A percentile compares a stretch with the other conserved stretches of the same genome.
These are phyloP conservation scores for Gadus macrocephalus DNA, from an alignment of 2,113 vertebrate species.

Conservation along the genomic window DNA sequence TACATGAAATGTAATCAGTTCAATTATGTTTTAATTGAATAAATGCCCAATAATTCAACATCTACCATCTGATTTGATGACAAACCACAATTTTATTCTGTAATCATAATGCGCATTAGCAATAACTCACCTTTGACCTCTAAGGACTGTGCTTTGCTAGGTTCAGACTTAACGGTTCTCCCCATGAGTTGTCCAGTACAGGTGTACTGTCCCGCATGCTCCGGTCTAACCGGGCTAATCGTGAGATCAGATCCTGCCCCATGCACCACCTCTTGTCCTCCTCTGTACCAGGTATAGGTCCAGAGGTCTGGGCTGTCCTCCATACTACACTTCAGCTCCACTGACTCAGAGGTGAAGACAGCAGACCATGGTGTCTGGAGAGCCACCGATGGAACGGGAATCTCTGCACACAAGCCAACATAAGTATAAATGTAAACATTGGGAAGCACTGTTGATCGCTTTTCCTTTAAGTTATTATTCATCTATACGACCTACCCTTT, in stretches of 20 bases:
- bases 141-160: neutral
- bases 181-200: constrained; percentile 4
- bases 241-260: neutral
- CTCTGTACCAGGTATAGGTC: constrained; percentile 10
- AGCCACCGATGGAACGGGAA: constrained; percentile 5
- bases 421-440: no score
- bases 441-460: no score
- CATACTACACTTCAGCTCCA: constrained; percentile 4
- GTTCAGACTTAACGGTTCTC: neutral
- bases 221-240: neutral
- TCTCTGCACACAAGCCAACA: neutral
- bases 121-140: neutral
- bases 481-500: no score
- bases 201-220: neutral
- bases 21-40: neutral
- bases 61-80: neutral
- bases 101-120: neutral
- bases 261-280: neutral
- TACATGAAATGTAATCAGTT: no score
- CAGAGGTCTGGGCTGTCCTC: constrained; percentile 1
- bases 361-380: constrained; percentile 1
- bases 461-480: no score
- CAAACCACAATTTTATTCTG: no score
- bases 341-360: constrained; percentile 11
- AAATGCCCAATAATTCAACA: neutral